phyloP scores from a whole-genome alignment of 1,140 invertebrate genomes.

The Argopecten irradians region DNA sequence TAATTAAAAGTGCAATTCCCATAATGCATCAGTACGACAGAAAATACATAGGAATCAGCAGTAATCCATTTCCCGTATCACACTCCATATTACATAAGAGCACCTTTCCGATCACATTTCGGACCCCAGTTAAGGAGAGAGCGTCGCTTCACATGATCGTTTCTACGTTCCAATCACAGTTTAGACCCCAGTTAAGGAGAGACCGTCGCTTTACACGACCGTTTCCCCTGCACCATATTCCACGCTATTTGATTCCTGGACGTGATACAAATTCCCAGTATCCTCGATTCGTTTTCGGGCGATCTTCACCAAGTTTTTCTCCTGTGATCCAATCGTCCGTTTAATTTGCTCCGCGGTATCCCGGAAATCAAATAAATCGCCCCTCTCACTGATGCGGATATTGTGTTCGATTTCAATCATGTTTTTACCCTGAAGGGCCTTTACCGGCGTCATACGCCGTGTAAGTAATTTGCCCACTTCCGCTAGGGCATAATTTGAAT shows the following conservation, averaged over 20 bases:
- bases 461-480: slow-evolving; percentile 73
- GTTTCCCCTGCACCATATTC: slow-evolving; percentile 68
- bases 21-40: not conserved
- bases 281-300: slow-evolving; percentile 70
- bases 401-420: slow-evolving; percentile 73
- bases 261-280: slow-evolving; percentile 68
- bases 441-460: slow-evolving; percentile 63
- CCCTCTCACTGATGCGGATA: slow-evolving; percentile 63
- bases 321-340: slow-evolving; percentile 66
- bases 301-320: slow-evolving; percentile 65
- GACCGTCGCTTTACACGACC: slow-evolving; percentile 48
- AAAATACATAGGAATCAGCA: not conserved
- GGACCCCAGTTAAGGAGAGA: not conserved
- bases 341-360: slow-evolving; percentile 65
- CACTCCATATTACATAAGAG: not conserved
- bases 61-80: not conserved
- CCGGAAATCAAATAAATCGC: slow-evolving; percentile 64
- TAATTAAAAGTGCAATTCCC: not conserved
- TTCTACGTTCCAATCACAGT: too few relatives aligned
- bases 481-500: slow-evolving; percentile 50
- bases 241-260: slow-evolving; percentile 66
- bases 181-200: not conserved
- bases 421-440: slow-evolving; percentile 70
- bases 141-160: slow-evolving; percentile 55
- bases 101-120: not conserved